These are phyloP conservation scores for Margarornis squamiger DNA, from an alignment of 2,797 vertebrate genomes.

Conservation along the genomic window DNA sequence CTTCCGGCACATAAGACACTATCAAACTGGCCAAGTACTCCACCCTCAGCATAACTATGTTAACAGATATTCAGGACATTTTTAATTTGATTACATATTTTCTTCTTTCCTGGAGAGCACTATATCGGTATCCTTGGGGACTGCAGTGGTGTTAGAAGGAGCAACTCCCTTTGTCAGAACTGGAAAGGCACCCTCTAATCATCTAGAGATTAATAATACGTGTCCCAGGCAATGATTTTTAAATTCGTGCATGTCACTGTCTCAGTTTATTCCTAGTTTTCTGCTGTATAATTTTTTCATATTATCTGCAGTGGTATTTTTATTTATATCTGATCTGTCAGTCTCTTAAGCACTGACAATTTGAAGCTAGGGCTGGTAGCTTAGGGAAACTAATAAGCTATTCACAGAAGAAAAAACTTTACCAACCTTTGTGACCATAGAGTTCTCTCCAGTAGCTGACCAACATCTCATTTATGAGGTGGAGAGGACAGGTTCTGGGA, in stretches of 20 bases:
- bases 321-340: not conserved
- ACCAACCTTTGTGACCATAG: not conserved
- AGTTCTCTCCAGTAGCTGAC: not conserved
- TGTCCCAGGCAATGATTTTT: not conserved
- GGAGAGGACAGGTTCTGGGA: not conserved
- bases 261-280: not conserved
- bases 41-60: not conserved
- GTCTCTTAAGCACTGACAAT: not conserved
- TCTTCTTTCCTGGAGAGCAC: not conserved
- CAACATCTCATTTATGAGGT: not conserved
- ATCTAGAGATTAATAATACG: not conserved
- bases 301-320: not conserved
- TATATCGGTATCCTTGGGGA: not conserved
- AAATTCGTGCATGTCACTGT: not conserved
- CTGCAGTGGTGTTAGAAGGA: not conserved
- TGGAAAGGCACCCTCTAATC: not conserved
- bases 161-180: constrained; percentile 33
- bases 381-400: not conserved
- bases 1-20: not conserved
- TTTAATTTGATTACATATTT: not conserved
- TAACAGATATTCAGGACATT: constrained; percentile 10
- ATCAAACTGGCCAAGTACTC: not conserved
- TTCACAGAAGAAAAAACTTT: not conserved
- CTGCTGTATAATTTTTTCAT: not conserved
- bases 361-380: not conserved